Evolutionary conservation across 2,888 invertebrate species (phyloP).

Genomic region (Liodrosophila aerea): DNA sequence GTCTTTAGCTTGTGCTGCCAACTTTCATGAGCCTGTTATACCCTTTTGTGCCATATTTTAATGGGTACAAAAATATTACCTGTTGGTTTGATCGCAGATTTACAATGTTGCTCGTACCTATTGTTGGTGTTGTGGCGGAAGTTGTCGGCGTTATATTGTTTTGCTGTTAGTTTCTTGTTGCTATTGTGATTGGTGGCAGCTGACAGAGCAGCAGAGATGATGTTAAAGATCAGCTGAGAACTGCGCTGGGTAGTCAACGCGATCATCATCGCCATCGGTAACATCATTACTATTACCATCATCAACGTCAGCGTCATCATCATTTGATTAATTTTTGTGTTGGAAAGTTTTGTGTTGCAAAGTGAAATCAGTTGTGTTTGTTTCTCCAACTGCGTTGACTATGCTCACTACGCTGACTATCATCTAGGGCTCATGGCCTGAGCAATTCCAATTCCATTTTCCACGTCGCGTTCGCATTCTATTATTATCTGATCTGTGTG

Average conservation of each 20-base stretch:
- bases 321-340: constrained; percentile 74
- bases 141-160: constrained; percentile 59
- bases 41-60: background rate
- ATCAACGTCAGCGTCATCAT: constrained; percentile 40
- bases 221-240: constrained; percentile 68
- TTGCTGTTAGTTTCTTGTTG: constrained; percentile 28
- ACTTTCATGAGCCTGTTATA: too few relatives aligned
- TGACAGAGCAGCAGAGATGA: constrained; percentile 50
- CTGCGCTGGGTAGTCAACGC: constrained; percentile 32
- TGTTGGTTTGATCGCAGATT: constrained; percentile 48
- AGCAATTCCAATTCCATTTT: constrained; percentile 63
- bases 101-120: constrained; percentile 53
- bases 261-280: constrained; percentile 32
- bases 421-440: constrained; percentile 18
- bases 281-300: background rate
- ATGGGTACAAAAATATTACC: constrained; percentile 36
- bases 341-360: constrained; percentile 71
- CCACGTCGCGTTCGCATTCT: constrained; percentile 67
- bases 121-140: constrained; percentile 58
- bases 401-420: constrained; percentile 5
- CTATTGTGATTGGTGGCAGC: constrained; percentile 24
- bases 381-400: constrained; percentile 38
- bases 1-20: too few relatives aligned
- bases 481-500: constrained; percentile 49
- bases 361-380: constrained; percentile 66